Evolutionary conservation across 2,888 invertebrate genomes (phyloP).

Genomic region (Steinernema scapterisci): DNA sequence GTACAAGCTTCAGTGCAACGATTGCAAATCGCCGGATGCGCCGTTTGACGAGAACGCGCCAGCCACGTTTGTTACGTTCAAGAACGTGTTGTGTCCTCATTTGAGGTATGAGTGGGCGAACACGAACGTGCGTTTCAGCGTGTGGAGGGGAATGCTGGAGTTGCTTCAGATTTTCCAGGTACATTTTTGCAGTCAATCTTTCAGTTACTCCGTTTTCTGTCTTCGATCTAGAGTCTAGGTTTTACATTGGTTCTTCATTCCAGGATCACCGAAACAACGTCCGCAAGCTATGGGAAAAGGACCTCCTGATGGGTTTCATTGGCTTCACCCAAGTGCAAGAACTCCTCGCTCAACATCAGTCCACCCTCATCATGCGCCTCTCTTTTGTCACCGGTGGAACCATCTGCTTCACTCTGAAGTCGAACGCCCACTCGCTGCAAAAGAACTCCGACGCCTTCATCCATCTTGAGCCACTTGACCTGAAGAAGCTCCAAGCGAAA

Average conservation of each 20-base stretch:
- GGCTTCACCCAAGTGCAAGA: conserved; percentile 55
- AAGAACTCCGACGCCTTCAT: conserved; percentile 39
- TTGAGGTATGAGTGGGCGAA: conserved; percentile 60
- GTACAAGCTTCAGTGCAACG: conserved; percentile 64
- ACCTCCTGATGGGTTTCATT: conserved; percentile 53
- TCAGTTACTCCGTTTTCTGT: background rate
- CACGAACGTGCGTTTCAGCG: conserved; percentile 60
- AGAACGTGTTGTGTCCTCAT: conserved; percentile 66
- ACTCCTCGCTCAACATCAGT: conserved; percentile 50
- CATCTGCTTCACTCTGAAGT: conserved; percentile 59
- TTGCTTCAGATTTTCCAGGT: conserved; percentile 64
- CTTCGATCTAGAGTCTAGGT: too few species aligned
- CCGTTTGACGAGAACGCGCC: conserved; percentile 11
- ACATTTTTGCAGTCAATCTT: background rate
- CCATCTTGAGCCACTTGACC: conserved; percentile 64
- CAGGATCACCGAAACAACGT: conserved; percentile 55
- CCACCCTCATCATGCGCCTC: conserved; percentile 55
- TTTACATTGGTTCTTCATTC: background rate
- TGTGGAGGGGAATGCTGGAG: conserved; percentile 66
- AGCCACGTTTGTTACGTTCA: conserved; percentile 54
- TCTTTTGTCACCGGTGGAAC: conserved; percentile 60
- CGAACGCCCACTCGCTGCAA: conserved; percentile 55
- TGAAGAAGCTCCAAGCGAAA: conserved; percentile 65
- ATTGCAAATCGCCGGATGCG: conserved; percentile 46
- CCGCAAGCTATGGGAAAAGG: conserved; percentile 56